Percentiles rank a stretch among this genome's conserved stretches.
These are phyloP conservation scores for Pseudococcus viburni DNA, from an alignment of 2,888 invertebrate species.

Conservation along the genomic window DNA sequence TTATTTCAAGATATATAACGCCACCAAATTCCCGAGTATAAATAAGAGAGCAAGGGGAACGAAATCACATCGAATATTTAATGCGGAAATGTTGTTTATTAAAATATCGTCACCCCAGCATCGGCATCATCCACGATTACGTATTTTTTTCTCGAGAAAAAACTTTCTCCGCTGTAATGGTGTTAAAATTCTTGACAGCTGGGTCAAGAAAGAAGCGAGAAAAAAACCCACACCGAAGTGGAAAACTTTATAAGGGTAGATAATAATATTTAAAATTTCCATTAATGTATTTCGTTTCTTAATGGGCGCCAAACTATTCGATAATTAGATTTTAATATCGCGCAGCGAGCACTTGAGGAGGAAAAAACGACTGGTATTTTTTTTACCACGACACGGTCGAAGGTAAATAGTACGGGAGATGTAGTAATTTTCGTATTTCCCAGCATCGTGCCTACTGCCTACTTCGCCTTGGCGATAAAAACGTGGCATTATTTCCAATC, in stretches of 20 bases:
- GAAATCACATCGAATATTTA: slow-evolving; percentile 50
- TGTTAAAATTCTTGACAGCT: slow-evolving; percentile 48
- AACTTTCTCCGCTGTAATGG: not conserved
- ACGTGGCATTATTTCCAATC: slow-evolving; percentile 64
- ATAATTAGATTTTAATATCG: slow-evolving; percentile 44
- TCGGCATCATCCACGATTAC: not conserved
- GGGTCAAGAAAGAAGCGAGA: slow-evolving; percentile 17
- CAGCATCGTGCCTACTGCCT: not conserved
- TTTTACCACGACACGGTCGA: not conserved
- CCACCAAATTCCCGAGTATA: not conserved
- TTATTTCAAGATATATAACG: slow-evolving; percentile 9
- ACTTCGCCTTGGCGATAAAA: slow-evolving; percentile 51
- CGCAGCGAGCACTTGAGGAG: not conserved
- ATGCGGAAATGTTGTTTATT: slow-evolving; percentile 57
- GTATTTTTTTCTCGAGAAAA: not conserved
- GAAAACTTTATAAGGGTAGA: slow-evolving; percentile 44
- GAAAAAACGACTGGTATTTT: not conserved
- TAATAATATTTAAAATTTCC: slow-evolving; percentile 53
- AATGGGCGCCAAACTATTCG: slow-evolving; percentile 37
- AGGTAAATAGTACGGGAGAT: slow-evolving; percentile 19
- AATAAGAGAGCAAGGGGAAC: not conserved
- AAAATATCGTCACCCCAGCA: slow-evolving; percentile 44
- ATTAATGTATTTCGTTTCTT: slow-evolving; percentile 52
- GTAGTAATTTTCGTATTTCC: not conserved
- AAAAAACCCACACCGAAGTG: slow-evolving; percentile 3